Percentiles rank a stretch among this genome's conserved stretches.
Evolutionary conservation across 2,888 invertebrate species (phyloP).

Genomic region (Zaprionus lineosus): DNA sequence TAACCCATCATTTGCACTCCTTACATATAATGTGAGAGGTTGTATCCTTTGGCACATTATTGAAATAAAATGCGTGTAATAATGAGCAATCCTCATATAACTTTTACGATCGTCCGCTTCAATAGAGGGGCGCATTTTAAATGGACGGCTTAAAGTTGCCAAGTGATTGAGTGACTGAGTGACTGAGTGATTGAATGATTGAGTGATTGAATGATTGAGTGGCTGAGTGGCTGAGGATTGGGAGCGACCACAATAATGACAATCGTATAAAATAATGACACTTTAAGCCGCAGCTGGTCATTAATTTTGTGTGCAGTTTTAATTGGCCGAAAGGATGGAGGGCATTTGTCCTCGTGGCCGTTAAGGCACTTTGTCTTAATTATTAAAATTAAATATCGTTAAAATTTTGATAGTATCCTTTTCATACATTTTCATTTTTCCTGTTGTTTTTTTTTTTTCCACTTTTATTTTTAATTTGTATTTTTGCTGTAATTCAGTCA

Average conservation of each 20-base stretch:
- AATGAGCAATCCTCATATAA: constrained; percentile 12
- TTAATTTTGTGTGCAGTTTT: constrained; percentile 61
- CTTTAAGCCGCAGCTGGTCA: constrained; percentile 56
- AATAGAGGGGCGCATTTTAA: constrained; percentile 24
- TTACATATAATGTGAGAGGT: no score
- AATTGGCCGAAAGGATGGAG: constrained; percentile 40
- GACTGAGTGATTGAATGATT: no score
- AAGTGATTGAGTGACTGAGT: constrained; percentile 51
- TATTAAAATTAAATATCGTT: constrained; percentile 52
- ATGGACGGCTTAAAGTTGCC: constrained; percentile 43
- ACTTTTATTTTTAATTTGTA: no score
- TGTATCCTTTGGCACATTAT: no score
- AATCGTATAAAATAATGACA: constrained; percentile 30
- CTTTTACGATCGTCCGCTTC: constrained; percentile 38
- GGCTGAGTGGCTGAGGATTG: constrained; percentile 21
- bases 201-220: constrained; percentile 50
- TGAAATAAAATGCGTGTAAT: no score
- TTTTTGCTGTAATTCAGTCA: no score
- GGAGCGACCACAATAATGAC: constrained; percentile 19
- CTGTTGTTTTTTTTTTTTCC: no score
- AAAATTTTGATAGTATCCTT: constrained; percentile 44
- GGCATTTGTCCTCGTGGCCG: not conserved
- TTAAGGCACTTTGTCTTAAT: constrained; percentile 51
- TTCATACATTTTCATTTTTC: not conserved
- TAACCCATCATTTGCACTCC: no score